phyloP scores from a whole-genome alignment of 35 echinoderm and acorn worm genomes.

The Anneissia japonica region DNA sequence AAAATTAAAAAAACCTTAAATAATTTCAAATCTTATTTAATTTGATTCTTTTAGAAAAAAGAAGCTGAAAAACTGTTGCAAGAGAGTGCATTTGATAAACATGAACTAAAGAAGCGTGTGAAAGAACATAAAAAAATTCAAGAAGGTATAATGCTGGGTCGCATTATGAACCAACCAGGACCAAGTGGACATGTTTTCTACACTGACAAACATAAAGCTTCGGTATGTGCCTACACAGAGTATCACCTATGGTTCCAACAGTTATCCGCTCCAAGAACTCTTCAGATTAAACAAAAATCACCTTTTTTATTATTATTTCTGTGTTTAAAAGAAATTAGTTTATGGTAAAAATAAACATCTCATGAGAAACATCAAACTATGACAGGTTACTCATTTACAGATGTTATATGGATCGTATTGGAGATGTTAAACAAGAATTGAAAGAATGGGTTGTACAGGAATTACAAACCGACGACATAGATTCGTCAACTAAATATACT shows the following conservation, averaged over 20 bases:
- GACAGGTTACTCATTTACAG: too few species aligned
- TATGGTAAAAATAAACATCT: too few species aligned
- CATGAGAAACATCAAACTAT: too few species aligned
- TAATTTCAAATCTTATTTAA: too few species aligned
- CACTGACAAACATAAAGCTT: not conserved
- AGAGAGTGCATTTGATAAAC: conserved; percentile 45
- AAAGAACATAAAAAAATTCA: conserved; percentile 61
- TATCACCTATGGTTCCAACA: too few species aligned
- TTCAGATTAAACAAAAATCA: too few species aligned
- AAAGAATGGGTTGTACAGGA: conserved; percentile 62
- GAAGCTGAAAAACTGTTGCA: not conserved
- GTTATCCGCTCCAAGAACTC: too few species aligned
- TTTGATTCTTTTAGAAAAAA: not conserved
- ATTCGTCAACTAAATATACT: not conserved
- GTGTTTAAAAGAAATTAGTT: too few species aligned
- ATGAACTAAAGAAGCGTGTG: conserved; percentile 56
- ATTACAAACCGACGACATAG: conserved; percentile 25
- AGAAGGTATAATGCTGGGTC: conserved; percentile 42
- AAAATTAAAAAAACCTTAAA: too few species aligned
- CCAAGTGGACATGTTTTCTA: not conserved
- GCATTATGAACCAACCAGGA: conserved; percentile 22
- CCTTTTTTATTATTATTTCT: too few species aligned
- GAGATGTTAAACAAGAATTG: conserved; percentile 46
- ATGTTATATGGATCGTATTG: conserved; percentile 49
- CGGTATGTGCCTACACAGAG: not conserved